Evolutionary conservation across 2,797 vertebrate species (phyloP).

Genomic region (Micrastur ruficollis): DNA sequence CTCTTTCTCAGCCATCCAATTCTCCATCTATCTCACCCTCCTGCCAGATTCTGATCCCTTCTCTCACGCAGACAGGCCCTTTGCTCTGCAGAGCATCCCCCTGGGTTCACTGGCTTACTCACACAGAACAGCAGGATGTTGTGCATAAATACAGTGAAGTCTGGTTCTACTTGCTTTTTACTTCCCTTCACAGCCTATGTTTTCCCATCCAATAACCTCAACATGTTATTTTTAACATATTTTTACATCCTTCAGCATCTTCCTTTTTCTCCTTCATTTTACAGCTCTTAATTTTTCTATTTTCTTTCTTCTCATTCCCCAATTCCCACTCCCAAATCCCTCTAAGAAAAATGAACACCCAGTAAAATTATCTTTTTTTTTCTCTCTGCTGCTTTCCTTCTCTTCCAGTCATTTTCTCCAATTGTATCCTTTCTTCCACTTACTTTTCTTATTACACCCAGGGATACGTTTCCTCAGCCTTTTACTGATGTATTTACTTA

Average conservation of each 20-base stretch:
- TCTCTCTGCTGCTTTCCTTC: background rate
- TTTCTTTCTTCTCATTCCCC: background rate
- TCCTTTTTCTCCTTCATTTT: background rate
- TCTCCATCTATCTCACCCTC: background rate
- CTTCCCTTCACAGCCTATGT: background rate
- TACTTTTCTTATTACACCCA: background rate
- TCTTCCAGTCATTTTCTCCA: background rate
- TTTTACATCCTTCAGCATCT: background rate
- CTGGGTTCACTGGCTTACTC: background rate
- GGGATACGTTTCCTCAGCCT: background rate
- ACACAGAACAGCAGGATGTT: background rate
- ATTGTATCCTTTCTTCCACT: background rate
- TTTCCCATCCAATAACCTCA: background rate
- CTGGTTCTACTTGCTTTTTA: background rate
- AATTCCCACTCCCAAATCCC: background rate
- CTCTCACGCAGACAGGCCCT: background rate
- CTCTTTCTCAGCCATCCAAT: background rate
- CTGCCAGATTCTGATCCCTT: background rate
- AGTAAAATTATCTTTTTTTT: background rate
- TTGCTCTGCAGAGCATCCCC: background rate
- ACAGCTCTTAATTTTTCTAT: background rate
- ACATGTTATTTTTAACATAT: background rate
- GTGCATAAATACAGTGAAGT: background rate
- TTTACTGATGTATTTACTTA: constrained; percentile 11
- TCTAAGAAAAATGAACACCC: background rate